Percentiles rank a stretch among this genome's conserved stretches.
These are phyloP conservation scores for Drosophila truncata DNA, from an alignment of 1,140 invertebrate genomes.

Conservation along the genomic window DNA sequence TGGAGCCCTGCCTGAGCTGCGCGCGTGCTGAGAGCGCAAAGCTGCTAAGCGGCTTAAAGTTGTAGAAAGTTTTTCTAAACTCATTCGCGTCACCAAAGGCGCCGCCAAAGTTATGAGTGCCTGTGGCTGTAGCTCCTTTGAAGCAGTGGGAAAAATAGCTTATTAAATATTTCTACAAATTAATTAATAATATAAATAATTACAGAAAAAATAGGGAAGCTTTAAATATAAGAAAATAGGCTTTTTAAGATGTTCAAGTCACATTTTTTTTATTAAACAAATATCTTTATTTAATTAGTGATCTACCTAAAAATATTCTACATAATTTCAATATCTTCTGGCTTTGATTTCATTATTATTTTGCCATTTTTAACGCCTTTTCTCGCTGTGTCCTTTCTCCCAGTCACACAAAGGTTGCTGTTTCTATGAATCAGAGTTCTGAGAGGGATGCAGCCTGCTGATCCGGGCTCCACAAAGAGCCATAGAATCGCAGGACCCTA, in stretches of 20 bases:
- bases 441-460: constrained; percentile 26
- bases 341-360: not conserved
- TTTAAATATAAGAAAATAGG: no score
- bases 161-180: not conserved
- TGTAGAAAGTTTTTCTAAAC: constrained; percentile 83
- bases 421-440: not conserved
- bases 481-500: constrained; percentile 3
- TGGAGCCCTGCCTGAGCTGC: constrained; percentile 5
- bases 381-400: not conserved
- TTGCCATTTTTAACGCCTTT: not conserved
- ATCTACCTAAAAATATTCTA: not conserved
- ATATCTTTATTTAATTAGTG: not conserved
- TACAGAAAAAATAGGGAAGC: not conserved
- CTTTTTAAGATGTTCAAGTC: not conserved
- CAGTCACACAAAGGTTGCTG: constrained; percentile 18
- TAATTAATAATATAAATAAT: not conserved
- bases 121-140: constrained; percentile 22
- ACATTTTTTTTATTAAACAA: not conserved
- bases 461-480: constrained; percentile 40
- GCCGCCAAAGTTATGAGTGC: constrained; percentile 78
- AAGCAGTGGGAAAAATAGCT: constrained; percentile 7
- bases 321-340: not conserved
- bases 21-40: constrained; percentile 76
- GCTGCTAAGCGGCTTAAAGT: constrained; percentile 83
- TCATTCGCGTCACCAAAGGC: constrained; percentile 83